These are phyloP conservation scores for Scolanthus callimorphus DNA, from an alignment of 92 coral and sea anemone species.

Conservation along the genomic window DNA sequence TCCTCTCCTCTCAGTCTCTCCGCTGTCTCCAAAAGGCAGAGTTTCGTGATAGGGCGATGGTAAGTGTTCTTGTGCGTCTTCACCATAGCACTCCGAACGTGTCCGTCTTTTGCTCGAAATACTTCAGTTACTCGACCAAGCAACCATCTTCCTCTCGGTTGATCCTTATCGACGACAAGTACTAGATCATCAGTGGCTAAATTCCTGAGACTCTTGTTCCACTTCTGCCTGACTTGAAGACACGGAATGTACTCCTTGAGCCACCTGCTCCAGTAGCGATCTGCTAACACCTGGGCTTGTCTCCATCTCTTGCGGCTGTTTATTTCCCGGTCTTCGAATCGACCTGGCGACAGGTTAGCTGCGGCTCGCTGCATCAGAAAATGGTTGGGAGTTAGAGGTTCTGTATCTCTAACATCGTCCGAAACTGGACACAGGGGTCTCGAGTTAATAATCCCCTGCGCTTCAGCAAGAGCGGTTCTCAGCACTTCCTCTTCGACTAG, in stretches of 20 bases:
- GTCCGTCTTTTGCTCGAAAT: slow-evolving; percentile 42
- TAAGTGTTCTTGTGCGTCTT: slow-evolving; percentile 21
- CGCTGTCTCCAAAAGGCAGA: slow-evolving; percentile 23
- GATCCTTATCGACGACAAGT: slow-evolving; percentile 27
- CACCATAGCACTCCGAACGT: slow-evolving; percentile 43
- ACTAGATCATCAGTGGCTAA: slow-evolving; percentile 35
- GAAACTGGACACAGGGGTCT: slow-evolving; percentile 38
- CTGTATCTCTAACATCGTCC: slow-evolving; percentile 17
- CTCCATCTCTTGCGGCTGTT: slow-evolving; percentile 23
- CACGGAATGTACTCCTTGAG: slow-evolving; percentile 41
- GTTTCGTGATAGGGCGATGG: slow-evolving; percentile 43
- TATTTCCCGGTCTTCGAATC: slow-evolving; percentile 23
- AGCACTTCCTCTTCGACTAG: slow-evolving; percentile 20
- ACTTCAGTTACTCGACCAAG: slow-evolving; percentile 46
- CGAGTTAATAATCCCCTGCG: slow-evolving; percentile 30
- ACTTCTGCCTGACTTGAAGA: slow-evolving; percentile 42
- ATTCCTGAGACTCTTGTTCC: slow-evolving; percentile 35
- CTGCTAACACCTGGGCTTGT: slow-evolving; percentile 42
- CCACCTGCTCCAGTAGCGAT: slow-evolving; percentile 55
- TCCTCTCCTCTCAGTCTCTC: neutral
- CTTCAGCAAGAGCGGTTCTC: slow-evolving; percentile 27
- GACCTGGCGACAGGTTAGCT: slow-evolving; percentile 31
- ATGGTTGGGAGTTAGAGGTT: slow-evolving; percentile 35
- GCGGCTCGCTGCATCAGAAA: slow-evolving; percentile 22
- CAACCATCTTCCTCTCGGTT: slow-evolving; percentile 49